phyloP scores from a whole-genome alignment of 2,888 invertebrate species.

The Xestoiulus laeticollis region DNA sequence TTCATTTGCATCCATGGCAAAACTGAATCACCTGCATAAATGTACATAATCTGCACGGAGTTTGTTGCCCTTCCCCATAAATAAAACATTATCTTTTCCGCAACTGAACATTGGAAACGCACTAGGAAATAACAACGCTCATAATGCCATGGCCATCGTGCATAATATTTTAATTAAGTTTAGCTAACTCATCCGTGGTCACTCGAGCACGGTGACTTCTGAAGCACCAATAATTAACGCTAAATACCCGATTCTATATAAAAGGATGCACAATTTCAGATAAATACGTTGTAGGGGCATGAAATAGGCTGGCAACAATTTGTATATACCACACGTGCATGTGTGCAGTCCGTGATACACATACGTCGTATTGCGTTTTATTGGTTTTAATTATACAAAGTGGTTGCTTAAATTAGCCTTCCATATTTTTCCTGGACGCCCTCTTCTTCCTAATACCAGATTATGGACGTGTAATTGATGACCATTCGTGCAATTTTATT shows the following conservation, averaged over 20 bases:
- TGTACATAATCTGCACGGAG: neutral
- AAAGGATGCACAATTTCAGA: neutral
- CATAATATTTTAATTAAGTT: neutral
- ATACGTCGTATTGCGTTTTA: neutral
- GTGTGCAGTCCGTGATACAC: neutral
- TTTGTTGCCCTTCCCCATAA: constrained; percentile 17
- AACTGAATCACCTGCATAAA: neutral
- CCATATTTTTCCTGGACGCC: neutral
- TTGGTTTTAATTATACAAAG: neutral
- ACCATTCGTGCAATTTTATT: neutral
- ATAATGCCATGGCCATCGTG: neutral
- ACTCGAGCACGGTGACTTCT: constrained; percentile 33
- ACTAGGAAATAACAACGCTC: neutral
- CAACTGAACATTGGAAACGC: neutral
- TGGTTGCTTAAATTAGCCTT: neutral
- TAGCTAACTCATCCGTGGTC: constrained; percentile 23
- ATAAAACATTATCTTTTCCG: neutral
- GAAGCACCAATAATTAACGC: constrained; percentile 11
- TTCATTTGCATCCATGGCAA: neutral
- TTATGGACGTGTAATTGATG: neutral
- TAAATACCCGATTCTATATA: neutral
- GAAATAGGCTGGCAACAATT: neutral
- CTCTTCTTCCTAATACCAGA: neutral
- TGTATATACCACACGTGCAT: neutral
- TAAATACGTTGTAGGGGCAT: neutral